These are phyloP conservation scores for Cyclophora punctaria DNA, from an alignment of 2,888 invertebrate species.

Conservation along the genomic window DNA sequence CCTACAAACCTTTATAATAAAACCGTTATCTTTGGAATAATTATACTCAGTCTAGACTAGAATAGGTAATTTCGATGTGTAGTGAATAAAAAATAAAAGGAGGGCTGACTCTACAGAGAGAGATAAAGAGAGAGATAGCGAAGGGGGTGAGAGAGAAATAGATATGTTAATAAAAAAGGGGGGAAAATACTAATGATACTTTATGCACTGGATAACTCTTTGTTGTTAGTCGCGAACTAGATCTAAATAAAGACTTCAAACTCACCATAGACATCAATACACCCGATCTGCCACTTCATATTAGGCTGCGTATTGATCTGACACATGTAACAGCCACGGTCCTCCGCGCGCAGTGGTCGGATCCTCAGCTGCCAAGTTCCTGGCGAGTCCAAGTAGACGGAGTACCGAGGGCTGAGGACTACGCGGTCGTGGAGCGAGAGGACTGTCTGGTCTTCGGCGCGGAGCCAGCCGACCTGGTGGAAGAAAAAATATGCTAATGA, in stretches of 20 bases:
- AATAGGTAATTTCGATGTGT: too few species aligned
- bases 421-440: constrained; percentile 85
- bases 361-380: constrained; percentile 89
- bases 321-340: constrained; percentile 93
- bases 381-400: constrained; percentile 81
- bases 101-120: too few species aligned
- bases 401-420: constrained; percentile 85
- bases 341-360: constrained; percentile 85
- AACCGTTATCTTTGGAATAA: too few species aligned
- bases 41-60: too few species aligned
- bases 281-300: constrained; percentile 91
- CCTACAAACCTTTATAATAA: too few species aligned
- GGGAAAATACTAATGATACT: too few species aligned
- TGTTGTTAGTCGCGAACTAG: background rate
- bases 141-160: too few species aligned
- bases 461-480: constrained; percentile 85
- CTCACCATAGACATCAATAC: constrained; percentile 91
- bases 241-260: constrained; percentile 10
- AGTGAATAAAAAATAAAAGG: too few species aligned
- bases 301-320: constrained; percentile 89
- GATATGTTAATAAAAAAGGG: too few species aligned
- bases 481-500: too few species aligned
- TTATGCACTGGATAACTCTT: too few species aligned
- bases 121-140: too few species aligned
- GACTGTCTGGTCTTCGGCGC: constrained; percentile 88